Percentiles rank a stretch among this genome's conserved stretches.
Conservation (phyloP, 2,113 vertebrate genomes). For the Beaufortia kweichowensis region DNA sequence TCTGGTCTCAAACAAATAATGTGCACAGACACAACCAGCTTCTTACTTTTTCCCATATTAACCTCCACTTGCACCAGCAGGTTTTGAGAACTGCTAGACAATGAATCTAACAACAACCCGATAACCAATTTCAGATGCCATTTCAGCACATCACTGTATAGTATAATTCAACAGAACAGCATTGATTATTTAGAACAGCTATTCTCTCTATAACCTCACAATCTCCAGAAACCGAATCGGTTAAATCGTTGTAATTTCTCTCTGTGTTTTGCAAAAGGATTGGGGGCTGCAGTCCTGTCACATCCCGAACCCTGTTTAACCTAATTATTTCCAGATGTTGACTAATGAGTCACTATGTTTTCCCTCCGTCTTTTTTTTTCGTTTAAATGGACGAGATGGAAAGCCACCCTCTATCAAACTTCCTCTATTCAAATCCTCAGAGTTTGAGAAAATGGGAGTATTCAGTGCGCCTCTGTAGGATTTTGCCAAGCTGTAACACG, state of each 20-base stretch:
- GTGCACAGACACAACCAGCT: neutral
- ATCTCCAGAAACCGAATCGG: neutral
- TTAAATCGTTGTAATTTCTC: conserved; percentile 4
- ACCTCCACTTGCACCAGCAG: neutral
- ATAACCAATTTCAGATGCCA: conserved; percentile 11
- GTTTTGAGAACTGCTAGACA: conserved; percentile 15
- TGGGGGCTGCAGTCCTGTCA: neutral
- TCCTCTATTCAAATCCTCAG: neutral
- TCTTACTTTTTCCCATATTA: neutral
- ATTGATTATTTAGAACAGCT: neutral
- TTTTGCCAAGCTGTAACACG: neutral
- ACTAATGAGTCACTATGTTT: conserved; percentile 62
- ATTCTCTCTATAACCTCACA: too few species aligned
- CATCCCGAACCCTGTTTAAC: conserved; percentile 62
- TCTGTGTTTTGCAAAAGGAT: neutral
- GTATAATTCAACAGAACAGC: too few species aligned
- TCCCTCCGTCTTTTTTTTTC: conserved; percentile 55
- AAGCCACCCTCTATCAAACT: conserved; percentile 8
- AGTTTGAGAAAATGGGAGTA: neutral
- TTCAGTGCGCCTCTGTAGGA: neutral
- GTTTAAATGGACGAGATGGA: conserved; percentile 52
- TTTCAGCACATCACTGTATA: neutral
- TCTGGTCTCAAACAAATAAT: neutral
- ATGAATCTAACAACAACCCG: too few species aligned
- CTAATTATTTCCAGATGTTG: conserved; percentile 73